Evolutionary conservation across 1,140 invertebrate species (phyloP), one percentile per base, ranked within the genome.

Genomic region (Drosophila simulans): DNA sequence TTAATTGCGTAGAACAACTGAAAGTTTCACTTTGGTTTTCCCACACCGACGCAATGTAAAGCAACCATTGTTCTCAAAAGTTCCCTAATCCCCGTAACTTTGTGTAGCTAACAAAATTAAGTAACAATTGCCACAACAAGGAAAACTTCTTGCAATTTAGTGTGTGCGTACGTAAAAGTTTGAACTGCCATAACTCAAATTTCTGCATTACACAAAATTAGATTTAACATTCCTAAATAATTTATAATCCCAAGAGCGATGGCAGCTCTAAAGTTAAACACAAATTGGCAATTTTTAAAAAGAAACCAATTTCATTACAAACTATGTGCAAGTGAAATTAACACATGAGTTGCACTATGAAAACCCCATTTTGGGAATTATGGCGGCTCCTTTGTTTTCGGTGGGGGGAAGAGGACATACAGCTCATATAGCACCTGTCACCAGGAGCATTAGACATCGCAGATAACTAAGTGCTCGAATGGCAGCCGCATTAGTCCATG

Each of bases 401-500:
- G 35, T 27, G 20, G 22, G 40, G 42, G 63, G 40, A 27, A 20
- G 7, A 7, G 7, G 31, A 8, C 31, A 8, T 31, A 10, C 7
- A 34, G 20, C 55, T 49, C 7, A 68, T 15, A 71, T 71, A 27
- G 52, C 52, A 70, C 68, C 68, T 71, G 68, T 71, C 68, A 70
- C 12, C 25, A 54, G 42, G 37, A 31, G 68, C 51, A 70, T 71
- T 70, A 71, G 52, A 55, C 46, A 45, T 48, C 39, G 54, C 43
- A 49, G 39, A 40, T 68, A 75, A 75, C 63, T 81, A 72, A 60
- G 40, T 79, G 45, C 34, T 48, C 46, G 59, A 72, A 69, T 77
- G 68, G 68, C 68, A 54, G 78, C 46, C 71, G 49, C 66, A 85
- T 80, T 85, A 71, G 68, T 27, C 65, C 51, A 22, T 70, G 43